A percentile compares a stretch with the other conserved stretches of the same genome.
Evolutionary conservation across 2,113 vertebrate species (phyloP).

Genomic region (Rhombomys opimus): DNA sequence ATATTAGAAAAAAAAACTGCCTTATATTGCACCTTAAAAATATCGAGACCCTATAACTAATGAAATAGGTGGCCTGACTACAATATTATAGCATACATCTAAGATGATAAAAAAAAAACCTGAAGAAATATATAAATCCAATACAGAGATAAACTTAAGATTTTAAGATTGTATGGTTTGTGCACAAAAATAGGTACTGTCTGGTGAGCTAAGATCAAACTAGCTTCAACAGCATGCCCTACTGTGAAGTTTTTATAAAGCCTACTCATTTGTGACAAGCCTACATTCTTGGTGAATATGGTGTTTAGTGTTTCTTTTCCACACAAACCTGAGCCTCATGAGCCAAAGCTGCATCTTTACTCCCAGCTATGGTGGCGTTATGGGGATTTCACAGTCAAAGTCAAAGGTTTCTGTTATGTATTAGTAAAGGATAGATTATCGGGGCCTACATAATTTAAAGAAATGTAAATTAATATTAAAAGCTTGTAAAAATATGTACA

Average conservation of each 20-base stretch:
- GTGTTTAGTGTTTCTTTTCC: slow-evolving; percentile 82
- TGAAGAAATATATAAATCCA: slow-evolving; percentile 71
- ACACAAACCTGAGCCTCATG: slow-evolving; percentile 81
- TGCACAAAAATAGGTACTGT: slow-evolving; percentile 50
- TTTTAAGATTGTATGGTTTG: slow-evolving; percentile 71
- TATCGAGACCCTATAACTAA: slow-evolving; percentile 54
- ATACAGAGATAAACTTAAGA: slow-evolving; percentile 51
- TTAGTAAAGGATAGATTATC: slow-evolving; percentile 86
- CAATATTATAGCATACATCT: slow-evolving; percentile 12
- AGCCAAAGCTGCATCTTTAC: slow-evolving; percentile 86
- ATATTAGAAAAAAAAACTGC: slow-evolving; percentile 53
- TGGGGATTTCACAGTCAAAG: slow-evolving; percentile 80
- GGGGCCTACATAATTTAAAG: slow-evolving; percentile 89
- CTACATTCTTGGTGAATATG: slow-evolving; percentile 79
- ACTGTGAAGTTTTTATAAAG: slow-evolving; percentile 55
- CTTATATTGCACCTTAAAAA: slow-evolving; percentile 75
- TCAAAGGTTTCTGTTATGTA: slow-evolving; percentile 86
- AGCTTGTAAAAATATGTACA: slow-evolving; percentile 91
- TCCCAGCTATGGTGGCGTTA: slow-evolving; percentile 80
- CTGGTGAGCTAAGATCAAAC: slow-evolving; percentile 62
- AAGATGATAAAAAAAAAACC: slow-evolving; percentile 37
- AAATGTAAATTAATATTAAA: slow-evolving; percentile 91
- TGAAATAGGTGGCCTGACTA: slow-evolving; percentile 4
- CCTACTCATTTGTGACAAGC: slow-evolving; percentile 65
- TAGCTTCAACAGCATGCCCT: slow-evolving; percentile 60